Evolutionary conservation across 2,797 vertebrate genomes (phyloP).

Genomic region (Sebastes glaucus): DNA sequence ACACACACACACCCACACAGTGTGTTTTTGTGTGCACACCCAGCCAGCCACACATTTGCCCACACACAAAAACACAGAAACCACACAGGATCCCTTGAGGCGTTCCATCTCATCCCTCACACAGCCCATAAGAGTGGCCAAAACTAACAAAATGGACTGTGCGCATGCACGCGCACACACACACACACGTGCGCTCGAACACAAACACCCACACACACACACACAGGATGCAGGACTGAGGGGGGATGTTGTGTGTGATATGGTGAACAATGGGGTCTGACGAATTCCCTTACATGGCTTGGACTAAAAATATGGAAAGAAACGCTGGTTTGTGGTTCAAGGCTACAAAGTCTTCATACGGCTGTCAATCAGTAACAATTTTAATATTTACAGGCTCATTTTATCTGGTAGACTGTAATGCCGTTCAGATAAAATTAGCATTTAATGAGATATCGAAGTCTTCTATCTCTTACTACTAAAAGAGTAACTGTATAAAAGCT

Average conservation of each 20-base stretch:
- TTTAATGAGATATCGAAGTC: neutral
- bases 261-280: constrained; percentile 65
- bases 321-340: constrained; percentile 18
- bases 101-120: constrained; percentile 2
- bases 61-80: neutral
- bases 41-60: neutral
- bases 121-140: neutral
- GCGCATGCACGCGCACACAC: neutral
- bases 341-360: neutral
- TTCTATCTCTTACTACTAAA: neutral
- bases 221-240: constrained; percentile 58
- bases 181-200: neutral
- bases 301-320: constrained; percentile 31
- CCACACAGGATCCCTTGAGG: neutral
- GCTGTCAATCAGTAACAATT: neutral
- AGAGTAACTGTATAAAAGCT: neutral
- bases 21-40: neutral
- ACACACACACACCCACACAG: neutral
- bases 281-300: constrained; percentile 18
- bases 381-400: neutral
- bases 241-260: constrained; percentile 57
- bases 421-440: neutral
- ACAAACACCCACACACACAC: constrained; percentile 18
- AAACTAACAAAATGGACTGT: constrained; percentile 25
- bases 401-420: neutral